These are phyloP conservation scores for Saguinus imperator DNA, from an alignment of 2,113 vertebrate genomes.

Conservation along the genomic window DNA sequence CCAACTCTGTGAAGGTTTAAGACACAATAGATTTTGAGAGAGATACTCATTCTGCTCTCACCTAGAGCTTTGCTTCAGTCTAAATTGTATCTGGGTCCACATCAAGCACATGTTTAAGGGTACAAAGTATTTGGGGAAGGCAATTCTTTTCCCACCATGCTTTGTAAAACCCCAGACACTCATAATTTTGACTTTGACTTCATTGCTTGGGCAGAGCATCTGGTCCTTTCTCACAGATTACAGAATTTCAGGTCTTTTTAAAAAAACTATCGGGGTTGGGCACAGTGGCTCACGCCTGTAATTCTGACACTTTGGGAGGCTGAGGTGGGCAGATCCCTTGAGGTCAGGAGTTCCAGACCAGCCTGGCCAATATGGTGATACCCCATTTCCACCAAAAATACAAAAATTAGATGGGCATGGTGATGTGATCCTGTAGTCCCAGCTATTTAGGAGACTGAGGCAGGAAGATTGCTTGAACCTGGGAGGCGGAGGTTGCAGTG, in stretches of 20 bases:
- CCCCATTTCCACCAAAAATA: too few species aligned
- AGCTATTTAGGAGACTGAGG: too few species aligned
- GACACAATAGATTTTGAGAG: background rate
- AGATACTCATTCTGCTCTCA: background rate
- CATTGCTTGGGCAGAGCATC: background rate
- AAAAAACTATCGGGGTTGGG: too few species aligned
- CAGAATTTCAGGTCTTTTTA: background rate
- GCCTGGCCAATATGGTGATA: too few species aligned
- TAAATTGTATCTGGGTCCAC: background rate
- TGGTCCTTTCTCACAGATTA: background rate
- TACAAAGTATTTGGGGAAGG: background rate
- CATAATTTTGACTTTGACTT: constrained; percentile 33
- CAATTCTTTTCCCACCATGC: background rate
- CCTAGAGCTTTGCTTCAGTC: background rate
- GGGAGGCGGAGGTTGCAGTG: too few species aligned
- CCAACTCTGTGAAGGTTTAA: background rate
- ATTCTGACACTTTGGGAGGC: too few species aligned
- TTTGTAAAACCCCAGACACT: background rate
- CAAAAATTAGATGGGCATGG: too few species aligned
- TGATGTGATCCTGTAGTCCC: too few species aligned
- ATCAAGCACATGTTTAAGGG: background rate
- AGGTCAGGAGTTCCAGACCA: too few species aligned
- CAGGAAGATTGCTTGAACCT: too few species aligned
- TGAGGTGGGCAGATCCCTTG: too few species aligned
- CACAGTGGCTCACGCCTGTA: too few species aligned